phyloP scores from a whole-genome alignment of 2,888 invertebrate genomes.

The Drosophila austrosaltans region DNA sequence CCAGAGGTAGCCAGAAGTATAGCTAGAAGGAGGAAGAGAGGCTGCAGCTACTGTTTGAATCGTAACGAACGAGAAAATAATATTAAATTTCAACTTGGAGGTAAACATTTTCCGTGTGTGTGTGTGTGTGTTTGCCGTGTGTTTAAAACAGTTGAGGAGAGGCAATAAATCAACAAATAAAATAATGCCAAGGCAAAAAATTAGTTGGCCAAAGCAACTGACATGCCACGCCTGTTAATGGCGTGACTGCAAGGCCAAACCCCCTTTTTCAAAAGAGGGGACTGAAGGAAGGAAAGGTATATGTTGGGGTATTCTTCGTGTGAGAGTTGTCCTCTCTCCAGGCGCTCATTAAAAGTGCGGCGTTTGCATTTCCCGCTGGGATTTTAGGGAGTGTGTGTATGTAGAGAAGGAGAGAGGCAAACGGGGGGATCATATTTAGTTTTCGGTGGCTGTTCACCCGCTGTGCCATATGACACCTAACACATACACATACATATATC shows the following conservation, averaged over 20 bases:
- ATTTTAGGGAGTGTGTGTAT: conserved; percentile 42
- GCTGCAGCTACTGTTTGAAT: conserved; percentile 65
- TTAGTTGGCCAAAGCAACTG: conserved; percentile 42
- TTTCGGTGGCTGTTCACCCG: conserved; percentile 69
- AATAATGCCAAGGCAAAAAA: conserved; percentile 63
- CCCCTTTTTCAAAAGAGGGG: not conserved
- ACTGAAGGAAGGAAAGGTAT: too few species aligned
- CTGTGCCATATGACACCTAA: conserved; percentile 75
- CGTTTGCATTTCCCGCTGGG: conserved; percentile 77
- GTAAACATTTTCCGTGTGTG: conserved; percentile 1
- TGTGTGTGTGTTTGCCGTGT: too few species aligned
- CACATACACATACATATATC: conserved; percentile 17
- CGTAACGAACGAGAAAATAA: conserved; percentile 41
- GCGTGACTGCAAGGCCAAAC: conserved; percentile 52
- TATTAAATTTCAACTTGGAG: conserved; percentile 73
- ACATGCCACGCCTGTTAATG: conserved; percentile 72
- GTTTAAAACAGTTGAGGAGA: not conserved
- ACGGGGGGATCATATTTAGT: conserved; percentile 41
- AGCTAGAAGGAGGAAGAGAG: conserved; percentile 23
- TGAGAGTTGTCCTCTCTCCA: conserved; percentile 53
- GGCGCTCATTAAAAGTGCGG: conserved; percentile 70
- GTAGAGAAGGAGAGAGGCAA: not conserved
- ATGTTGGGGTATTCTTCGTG: conserved; percentile 3
- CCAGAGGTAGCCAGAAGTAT: not conserved
- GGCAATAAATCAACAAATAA: conserved; percentile 69